Conservation (phyloP, 2,888 invertebrate species). For the Scaptomyza reducta region DNA sequence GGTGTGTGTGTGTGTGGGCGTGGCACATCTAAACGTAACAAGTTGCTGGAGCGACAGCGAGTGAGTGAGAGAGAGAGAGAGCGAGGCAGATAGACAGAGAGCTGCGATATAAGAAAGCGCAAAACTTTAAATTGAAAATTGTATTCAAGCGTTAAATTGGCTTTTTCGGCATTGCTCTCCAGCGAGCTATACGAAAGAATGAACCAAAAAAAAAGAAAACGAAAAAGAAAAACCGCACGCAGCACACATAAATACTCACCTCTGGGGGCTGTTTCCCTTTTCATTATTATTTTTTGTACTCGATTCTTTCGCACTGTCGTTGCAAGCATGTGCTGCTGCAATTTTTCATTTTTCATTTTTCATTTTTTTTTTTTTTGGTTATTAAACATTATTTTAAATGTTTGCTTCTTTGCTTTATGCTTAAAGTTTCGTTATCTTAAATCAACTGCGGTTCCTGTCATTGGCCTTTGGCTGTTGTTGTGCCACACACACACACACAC, state of each 20-base stretch:
- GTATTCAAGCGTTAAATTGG: constrained; percentile 81
- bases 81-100: constrained; percentile 19
- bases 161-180: constrained; percentile 65
- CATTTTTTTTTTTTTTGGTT: too few species aligned
- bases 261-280: constrained; percentile 14
- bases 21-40: constrained; percentile 64
- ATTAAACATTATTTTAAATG: constrained; percentile 6
- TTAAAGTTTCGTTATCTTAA: constrained; percentile 29
- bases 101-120: constrained; percentile 58
- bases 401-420: constrained; percentile 1
- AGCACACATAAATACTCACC: constrained; percentile 58
- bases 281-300: constrained; percentile 1
- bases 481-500: constrained; percentile 26
- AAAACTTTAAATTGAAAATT: constrained; percentile 80
- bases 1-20: constrained; percentile 9
- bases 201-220: constrained; percentile 30
- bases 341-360: constrained; percentile 18
- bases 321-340: constrained; percentile 41
- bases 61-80: background rate
- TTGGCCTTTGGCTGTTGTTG: constrained; percentile 29
- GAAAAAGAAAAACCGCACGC: constrained; percentile 45
- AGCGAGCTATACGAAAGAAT: constrained; percentile 21
- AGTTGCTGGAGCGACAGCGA: constrained; percentile 43
- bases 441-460: constrained; percentile 34
- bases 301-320: constrained; percentile 13